Base-by-base conservation (phyloP, 2,888 invertebrate species). In the Dasypogon diadema region DNA sequence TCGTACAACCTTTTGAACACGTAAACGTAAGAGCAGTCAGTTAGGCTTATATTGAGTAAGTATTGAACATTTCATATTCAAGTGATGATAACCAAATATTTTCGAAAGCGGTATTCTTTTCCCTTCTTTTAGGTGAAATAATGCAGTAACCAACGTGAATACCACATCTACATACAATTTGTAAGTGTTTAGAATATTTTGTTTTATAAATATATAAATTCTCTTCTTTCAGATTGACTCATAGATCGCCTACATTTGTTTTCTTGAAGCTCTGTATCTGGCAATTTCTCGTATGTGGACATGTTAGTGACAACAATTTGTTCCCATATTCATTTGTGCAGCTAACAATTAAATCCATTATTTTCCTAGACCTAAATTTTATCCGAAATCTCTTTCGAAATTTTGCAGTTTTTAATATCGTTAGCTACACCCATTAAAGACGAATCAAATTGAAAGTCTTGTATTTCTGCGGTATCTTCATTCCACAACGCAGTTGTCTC, bases 391-490 rank as follows among this genome's bases (percentile, higher is more conserved):
- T 42, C 42, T 63, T 60, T 60, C 37, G 30, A 16, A 60, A 34
- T 60, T 60, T 60, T 30, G 34, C 60, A 30, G 30, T n/a, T 60
- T 56, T 30, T 60, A 26, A 60, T 22, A 30, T 34, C 60, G 14
- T 26, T 60, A 51, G 51, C 51, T 30, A 34, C 60, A 60, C 34
- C 60, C 34, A 60, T 60, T 60, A 34, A 60, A 34, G 60, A 60
- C 60, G 8, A 60, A 46, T 46, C 63, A 65, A 21, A 65, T 8
- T 46, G 42, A 65, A 65, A 65, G 46, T 65, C n/a, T 8, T 51
- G 68, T 60, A 60, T 37, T 63, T 42, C 42, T 63, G 63, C 63
- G 18, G 63, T 63, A 68, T 68, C 46, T 68, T 68, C 51, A 51
- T 48, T 30, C 48, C 46, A 68, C 48, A 48, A 68, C 16, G 51